Evolutionary conservation across 2,888 invertebrate genomes (phyloP).

Genomic region (Erebia epiphron): DNA sequence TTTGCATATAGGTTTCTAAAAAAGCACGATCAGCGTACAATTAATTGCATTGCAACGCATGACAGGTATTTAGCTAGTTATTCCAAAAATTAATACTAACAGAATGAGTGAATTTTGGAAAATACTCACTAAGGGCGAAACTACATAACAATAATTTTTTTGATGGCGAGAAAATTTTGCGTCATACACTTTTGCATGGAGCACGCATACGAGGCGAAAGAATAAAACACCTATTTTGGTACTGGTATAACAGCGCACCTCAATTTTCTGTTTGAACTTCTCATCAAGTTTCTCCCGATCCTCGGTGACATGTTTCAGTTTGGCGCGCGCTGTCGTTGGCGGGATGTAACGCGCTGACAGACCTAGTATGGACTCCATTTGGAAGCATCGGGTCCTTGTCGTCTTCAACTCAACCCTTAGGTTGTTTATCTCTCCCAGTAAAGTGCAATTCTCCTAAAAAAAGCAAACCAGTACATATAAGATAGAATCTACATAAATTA

Average conservation of each 20-base stretch:
- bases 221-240: too few relatives aligned
- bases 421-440: slow-evolving; percentile 90
- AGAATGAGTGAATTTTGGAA: too few relatives aligned
- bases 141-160: too few relatives aligned
- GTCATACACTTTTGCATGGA: too few relatives aligned
- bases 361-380: slow-evolving; percentile 89
- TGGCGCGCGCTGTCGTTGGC: slow-evolving; percentile 84
- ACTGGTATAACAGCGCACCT: slow-evolving; percentile 52
- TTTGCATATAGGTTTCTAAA: too few relatives aligned
- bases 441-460: slow-evolving; percentile 87
- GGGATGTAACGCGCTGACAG: slow-evolving; percentile 82
- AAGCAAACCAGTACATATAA: slow-evolving; percentile 20
- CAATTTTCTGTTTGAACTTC: slow-evolving; percentile 76
- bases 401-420: slow-evolving; percentile 87
- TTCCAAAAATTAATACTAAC: too few relatives aligned
- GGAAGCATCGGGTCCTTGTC: slow-evolving; percentile 85
- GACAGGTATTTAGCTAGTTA: too few relatives aligned
- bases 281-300: slow-evolving; percentile 84
- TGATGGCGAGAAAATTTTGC: too few relatives aligned
- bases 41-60: too few relatives aligned
- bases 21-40: too few relatives aligned
- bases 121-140: too few relatives aligned
- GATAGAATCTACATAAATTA: not conserved
- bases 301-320: slow-evolving; percentile 84
- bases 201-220: too few relatives aligned